Conservation (phyloP, 2,888 invertebrate species). For the Panopea generosa region DNA sequence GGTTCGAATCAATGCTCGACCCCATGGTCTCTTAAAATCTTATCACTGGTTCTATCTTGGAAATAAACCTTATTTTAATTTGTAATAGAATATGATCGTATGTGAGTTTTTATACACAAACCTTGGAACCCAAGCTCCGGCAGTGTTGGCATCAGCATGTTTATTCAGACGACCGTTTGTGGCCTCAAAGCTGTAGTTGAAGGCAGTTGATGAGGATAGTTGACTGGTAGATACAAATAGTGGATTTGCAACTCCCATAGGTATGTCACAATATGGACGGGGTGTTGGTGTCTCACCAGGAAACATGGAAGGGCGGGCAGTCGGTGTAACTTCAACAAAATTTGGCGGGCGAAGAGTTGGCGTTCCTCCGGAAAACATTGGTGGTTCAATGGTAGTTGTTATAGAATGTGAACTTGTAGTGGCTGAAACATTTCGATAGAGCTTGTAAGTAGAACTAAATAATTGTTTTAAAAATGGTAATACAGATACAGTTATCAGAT, state of each 20-base stretch:
- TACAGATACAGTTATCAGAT: too few species aligned
- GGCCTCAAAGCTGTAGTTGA: conserved; percentile 68
- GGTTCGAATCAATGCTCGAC: too few species aligned
- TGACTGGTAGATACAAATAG: conserved; percentile 68
- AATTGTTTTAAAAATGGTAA: too few species aligned
- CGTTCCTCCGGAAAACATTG: conserved; percentile 23
- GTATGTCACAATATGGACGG: conserved; percentile 69
- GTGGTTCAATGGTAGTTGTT: conserved; percentile 17
- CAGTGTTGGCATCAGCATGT: conserved; percentile 21
- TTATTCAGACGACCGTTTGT: conserved; percentile 70
- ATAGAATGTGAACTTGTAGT: neutral
- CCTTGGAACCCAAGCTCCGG: conserved; percentile 76
- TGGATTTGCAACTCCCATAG: conserved; percentile 73
- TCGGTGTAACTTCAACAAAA: conserved; percentile 49
- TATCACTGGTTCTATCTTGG: too few species aligned
- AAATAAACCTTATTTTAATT: too few species aligned
- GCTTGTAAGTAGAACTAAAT: too few species aligned
- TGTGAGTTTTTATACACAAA: too few species aligned
- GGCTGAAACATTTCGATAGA: too few species aligned
- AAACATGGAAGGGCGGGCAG: conserved; percentile 40
- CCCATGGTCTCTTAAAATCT: too few species aligned
- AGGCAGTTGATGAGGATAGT: conserved; percentile 71
- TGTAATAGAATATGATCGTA: too few species aligned
- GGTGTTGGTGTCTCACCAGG: conserved; percentile 51
- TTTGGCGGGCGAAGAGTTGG: conserved; percentile 58